phyloP scores from a whole-genome alignment of 2,797 vertebrate species.

The Halcyon smyrnensis region DNA sequence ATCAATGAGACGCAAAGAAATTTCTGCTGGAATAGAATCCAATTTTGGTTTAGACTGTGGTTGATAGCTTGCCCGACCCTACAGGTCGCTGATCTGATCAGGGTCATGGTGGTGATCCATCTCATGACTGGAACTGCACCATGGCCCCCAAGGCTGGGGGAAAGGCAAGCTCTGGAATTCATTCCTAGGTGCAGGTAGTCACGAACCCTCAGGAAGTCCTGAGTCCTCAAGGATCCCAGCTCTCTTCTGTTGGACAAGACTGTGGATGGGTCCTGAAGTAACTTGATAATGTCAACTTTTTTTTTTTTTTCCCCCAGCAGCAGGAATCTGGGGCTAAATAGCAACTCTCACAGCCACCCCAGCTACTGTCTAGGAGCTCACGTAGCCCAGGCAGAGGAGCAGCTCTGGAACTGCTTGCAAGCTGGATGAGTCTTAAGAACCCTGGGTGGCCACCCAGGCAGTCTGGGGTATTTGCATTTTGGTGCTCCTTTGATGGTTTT shows the following conservation, averaged over 20 bases:
- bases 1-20: background rate
- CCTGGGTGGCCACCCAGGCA: conserved; percentile 23
- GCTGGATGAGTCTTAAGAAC: background rate
- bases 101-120: fast-evolving
- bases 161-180: background rate
- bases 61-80: background rate
- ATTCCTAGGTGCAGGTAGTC: background rate
- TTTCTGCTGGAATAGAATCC: background rate
- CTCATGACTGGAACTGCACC: background rate
- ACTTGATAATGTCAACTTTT: fast-evolving
- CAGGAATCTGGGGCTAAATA: background rate
- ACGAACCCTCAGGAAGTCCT: background rate
- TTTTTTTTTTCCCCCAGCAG: background rate
- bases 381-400: background rate
- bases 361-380: background rate
- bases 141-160: background rate
- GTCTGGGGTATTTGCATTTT: conserved; percentile 12
- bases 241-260: background rate
- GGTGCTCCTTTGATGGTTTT: conserved; percentile 45
- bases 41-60: background rate
- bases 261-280: background rate
- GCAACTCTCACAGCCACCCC: background rate
- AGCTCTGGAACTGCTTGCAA: background rate
- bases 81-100: background rate
- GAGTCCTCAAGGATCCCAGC: background rate